These are phyloP conservation scores for Notolepis coatsorum DNA, from an alignment of 2,797 vertebrate species.

Conservation along the genomic window DNA sequence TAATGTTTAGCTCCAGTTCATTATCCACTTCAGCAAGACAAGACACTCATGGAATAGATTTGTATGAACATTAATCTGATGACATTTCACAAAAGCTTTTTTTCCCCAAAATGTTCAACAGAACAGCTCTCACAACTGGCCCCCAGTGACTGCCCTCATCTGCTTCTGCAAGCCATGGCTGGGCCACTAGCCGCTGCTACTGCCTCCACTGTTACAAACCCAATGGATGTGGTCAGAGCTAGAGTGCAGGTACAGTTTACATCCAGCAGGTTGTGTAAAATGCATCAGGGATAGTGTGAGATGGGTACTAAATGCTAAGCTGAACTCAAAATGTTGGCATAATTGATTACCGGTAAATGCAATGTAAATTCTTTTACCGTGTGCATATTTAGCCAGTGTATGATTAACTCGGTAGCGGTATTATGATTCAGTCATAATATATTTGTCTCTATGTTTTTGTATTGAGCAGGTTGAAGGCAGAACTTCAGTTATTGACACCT, in stretches of 20 bases:
- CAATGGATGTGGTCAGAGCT: slow-evolving; percentile 96
- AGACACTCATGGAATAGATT: background rate
- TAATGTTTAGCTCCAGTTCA: no score
- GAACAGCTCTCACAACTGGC: slow-evolving; percentile 93
- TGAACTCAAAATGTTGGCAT: background rate
- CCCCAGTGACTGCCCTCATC: slow-evolving; percentile 94
- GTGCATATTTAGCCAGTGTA: background rate
- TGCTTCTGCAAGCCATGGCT: slow-evolving; percentile 93
- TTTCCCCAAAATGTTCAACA: slow-evolving; percentile 59
- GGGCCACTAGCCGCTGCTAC: slow-evolving; percentile 95
- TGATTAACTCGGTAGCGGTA: background rate
- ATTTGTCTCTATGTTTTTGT: slow-evolving; percentile 11
- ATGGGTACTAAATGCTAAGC: background rate
- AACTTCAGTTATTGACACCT: slow-evolving; percentile 90
- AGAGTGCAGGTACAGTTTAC: slow-evolving; percentile 89
- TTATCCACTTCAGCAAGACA: background rate
- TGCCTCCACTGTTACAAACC: slow-evolving; percentile 95
- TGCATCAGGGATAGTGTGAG: no score
- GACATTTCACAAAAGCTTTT: background rate
- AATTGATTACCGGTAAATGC: no score
- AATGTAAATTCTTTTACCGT: background rate
- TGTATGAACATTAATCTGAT: background rate
- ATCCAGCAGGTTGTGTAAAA: background rate
- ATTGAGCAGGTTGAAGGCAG: slow-evolving; percentile 90
- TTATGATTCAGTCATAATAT: background rate